Evolutionary conservation across 2,888 invertebrate genomes (phyloP), one percentile per base, ranked within the genome.

Genomic region (Xestia c-nigrum): DNA sequence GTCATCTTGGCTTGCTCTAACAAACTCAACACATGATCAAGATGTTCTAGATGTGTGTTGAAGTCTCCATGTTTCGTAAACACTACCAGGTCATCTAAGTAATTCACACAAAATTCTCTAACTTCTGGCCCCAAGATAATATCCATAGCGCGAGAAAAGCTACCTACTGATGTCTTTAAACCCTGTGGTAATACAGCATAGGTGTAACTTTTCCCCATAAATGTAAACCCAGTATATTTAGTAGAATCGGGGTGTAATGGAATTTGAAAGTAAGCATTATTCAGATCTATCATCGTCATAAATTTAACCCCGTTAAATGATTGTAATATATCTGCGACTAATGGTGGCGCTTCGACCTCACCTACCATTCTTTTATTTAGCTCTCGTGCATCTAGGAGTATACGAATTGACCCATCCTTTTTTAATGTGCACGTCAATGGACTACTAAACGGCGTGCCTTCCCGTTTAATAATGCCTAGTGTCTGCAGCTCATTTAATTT

Each of bases 281-380:
- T 52, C 0, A n/a, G 52, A 52, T 67, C 67, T 43, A 67, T 67
- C 6, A 67, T 12, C 12, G 67, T 50, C 47, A 67, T 67, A 21
- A 67, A 67, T 12, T 3, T 67, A 67, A 50, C 67, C 7, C 67
- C 67, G 38, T 67, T 47, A 67, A 67, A 67, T 12, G 67, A 67
- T 38, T 67, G 67, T 12, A 67, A 50, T 67, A 67, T 67, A 5
- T 67, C 67, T 5, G 50, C 16, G 31, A 67, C 67, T 19, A 67
- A 16, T 19, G 67, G 67, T 9, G 67, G 67, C 12, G 67, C 47
- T 50, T 67, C 50, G 3, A 67, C 67, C 31, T 67, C 67, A 5
- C 67, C 67, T 12, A 67, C 12, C 67, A 38, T 67, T 19, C 67
- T 67, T 47, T 47, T 67, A 50, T 67, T 67, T 50, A 67, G 12